Percentiles rank a stretch among this genome's conserved stretches.
These are phyloP conservation scores for Ectropis crepuscularia DNA, from an alignment of 2,888 invertebrate genomes.

Conservation along the genomic window DNA sequence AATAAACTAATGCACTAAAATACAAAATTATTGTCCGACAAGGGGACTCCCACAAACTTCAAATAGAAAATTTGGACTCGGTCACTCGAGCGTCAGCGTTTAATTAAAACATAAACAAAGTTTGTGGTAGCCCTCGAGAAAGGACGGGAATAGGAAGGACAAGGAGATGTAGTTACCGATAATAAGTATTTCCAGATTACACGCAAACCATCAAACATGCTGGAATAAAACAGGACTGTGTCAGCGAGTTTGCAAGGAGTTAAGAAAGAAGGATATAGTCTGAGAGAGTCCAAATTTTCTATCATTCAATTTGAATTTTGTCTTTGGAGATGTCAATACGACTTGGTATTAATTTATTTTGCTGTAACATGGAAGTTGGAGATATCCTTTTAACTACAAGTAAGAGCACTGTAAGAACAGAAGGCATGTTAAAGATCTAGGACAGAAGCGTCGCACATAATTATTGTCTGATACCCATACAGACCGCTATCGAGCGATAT, in stretches of 20 bases:
- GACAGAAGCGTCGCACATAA: no score
- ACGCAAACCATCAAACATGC: constrained; percentile 85
- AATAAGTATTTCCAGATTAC: constrained; percentile 76
- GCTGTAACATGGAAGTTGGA: no score
- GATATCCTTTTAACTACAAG: no score
- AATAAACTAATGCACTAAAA: no score
- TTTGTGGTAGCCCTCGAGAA: constrained; percentile 70
- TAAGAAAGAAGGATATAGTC: constrained; percentile 47
- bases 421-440: no score
- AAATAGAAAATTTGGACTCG: constrained; percentile 68
- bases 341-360: no score
- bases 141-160: constrained; percentile 47
- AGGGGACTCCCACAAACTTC: constrained; percentile 76
- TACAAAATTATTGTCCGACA: constrained; percentile 8
- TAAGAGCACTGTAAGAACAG: no score
- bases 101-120: constrained; percentile 48
- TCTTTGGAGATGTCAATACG: not conserved
- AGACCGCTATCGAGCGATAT: no score
- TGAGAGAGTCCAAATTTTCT: constrained; percentile 76
- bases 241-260: constrained; percentile 45
- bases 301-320: constrained; percentile 64
- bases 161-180: constrained; percentile 77
- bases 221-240: constrained; percentile 70
- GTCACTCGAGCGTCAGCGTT: constrained; percentile 59
- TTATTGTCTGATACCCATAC: no score